Evolutionary conservation across 53 echinoderm and acorn worm genomes (phyloP), one percentile per base, ranked within the genome.

Genomic region (Crossaster papposus): DNA sequence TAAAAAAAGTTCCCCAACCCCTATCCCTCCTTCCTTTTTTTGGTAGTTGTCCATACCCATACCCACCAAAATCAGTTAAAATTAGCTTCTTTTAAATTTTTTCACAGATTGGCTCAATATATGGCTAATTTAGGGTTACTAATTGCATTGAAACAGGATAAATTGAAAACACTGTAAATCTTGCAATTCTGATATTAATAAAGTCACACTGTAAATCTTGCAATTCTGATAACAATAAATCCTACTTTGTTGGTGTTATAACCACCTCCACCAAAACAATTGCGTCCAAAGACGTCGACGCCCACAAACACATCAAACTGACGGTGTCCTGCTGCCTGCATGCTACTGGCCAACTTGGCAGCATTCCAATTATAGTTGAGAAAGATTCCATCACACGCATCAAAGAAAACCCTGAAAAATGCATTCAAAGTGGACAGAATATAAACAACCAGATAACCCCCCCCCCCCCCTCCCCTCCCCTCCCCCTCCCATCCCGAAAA

Each of bases 331-430:
- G 94, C 94, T 74, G 91, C 89, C 70, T 77, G 53, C 1, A 94
- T 79, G 10, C 93, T 94, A 34, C 75, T 78, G 7, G 88, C 91
- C 30, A 98, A 50, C 70, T 98, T 96, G 71, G 90, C 72, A 55
- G 94, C 98, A 76, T 91, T 98, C 98, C 98, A 96, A 3, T 86
- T 94, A 77, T 98, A 98, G 85, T 98, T 98, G 54, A 96, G 83
- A 83, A 96, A 98, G 37, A 98, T 98, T 6, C 94, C 98, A 85
- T 98, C 98, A 91, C 95, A 91, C 3, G 72, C 91, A 58, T 98
- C 96, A 93, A 98, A 98, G 89, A 96, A 98, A 82, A 94, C 78
- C 50, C 98, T 98, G 88, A 17, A 26, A 81, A 77, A 76, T 36
- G 23, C 51, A 89, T 53, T 34, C 58, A 58, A 2, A 17, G 17